phyloP scores from a whole-genome alignment of 1,140 invertebrate species.

The Scaptomyza montana region DNA sequence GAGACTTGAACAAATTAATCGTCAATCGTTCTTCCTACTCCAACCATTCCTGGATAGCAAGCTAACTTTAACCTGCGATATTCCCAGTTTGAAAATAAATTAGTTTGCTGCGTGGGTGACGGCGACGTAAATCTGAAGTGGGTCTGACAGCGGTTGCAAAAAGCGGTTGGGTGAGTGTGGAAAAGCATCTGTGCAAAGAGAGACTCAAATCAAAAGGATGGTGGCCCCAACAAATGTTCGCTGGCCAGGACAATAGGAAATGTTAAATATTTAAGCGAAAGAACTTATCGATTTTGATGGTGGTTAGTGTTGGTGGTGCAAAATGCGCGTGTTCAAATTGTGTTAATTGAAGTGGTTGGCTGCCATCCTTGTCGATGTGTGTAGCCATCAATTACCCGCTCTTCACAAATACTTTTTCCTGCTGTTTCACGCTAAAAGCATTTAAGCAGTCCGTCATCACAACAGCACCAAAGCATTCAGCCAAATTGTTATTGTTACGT shows the following conservation, averaged over 20 bases:
- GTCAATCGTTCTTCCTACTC: conserved; percentile 39
- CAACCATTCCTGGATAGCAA: conserved; percentile 15
- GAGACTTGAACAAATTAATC: conserved; percentile 78
- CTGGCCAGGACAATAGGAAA: conserved; percentile 29
- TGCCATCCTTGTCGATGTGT: conserved; percentile 18
- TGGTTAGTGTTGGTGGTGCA: conserved; percentile 22
- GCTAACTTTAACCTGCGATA: conserved; percentile 57
- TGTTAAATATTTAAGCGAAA: conserved; percentile 71
- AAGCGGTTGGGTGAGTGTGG: neutral
- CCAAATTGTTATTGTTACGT: conserved; percentile 59
- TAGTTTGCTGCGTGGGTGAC: conserved; percentile 72
- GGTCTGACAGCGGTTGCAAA: conserved; percentile 64
- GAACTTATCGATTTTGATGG: conserved; percentile 69
- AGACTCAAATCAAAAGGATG: neutral
- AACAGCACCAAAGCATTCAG: conserved; percentile 60
- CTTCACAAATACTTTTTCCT: conserved; percentile 51
- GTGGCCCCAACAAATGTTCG: conserved; percentile 13
- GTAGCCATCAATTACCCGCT: conserved; percentile 69
- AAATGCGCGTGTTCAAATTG: conserved; percentile 40
- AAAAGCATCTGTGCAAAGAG: neutral
- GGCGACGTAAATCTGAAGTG: conserved; percentile 75
- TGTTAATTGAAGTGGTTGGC: conserved; percentile 77
- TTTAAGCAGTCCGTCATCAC: conserved; percentile 55
- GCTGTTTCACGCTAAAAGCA: conserved; percentile 53
- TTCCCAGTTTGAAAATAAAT: conserved; percentile 79